Base-by-base conservation (phyloP, 2,113 vertebrate genomes). In the Cyphomyrus discorhynchus region DNA sequence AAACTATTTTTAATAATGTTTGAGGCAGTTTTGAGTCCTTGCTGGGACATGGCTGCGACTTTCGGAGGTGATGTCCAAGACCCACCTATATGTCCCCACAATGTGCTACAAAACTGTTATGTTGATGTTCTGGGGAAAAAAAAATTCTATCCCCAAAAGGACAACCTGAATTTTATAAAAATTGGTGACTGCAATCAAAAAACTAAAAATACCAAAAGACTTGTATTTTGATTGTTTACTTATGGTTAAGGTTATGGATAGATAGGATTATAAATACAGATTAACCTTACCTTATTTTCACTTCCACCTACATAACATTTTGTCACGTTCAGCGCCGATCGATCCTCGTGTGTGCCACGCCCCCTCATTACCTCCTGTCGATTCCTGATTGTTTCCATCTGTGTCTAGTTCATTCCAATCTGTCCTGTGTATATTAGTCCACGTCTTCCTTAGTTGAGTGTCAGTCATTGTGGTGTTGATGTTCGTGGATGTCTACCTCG, bases 21-120 rank as follows among this genome's bases (percentile, higher is more conserved):
- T 82, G 49, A 91, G 91, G 58, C 93, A 98, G 97, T 96, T 92
- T 93, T 97, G 92, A 94, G 49, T 92, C 97, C 97, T 86, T 92
- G 89, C 91, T 98, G 98, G 97, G 95, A 97, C 0, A 91, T 96
- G 74, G 92, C 93, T 0, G 97, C 98, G 92, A 95, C 93, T 88
- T 97, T 99, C 90, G 92, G 3, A 17, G 50, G 98, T 85, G 93
- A 94, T 8, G 93, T 96, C 53, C 97, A 97, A 11, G 97, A 98
- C 88, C 92, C 3, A 39, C 74, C 31, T 17, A 19, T 17, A 42
- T 80, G n/a, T 42, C 31, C 31, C 17, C 35, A 42, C 74, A 70
- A 31, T 70, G 27, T 70, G n/a, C 31, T 31, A 31, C n/a, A 70
- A 70, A 31, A 11, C 3, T 70, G n/a, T 31, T 4, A 31, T 27